Conservation (phyloP, 53 echinoderm and acorn worm species). For the Mesocentrotus franciscanus region DNA sequence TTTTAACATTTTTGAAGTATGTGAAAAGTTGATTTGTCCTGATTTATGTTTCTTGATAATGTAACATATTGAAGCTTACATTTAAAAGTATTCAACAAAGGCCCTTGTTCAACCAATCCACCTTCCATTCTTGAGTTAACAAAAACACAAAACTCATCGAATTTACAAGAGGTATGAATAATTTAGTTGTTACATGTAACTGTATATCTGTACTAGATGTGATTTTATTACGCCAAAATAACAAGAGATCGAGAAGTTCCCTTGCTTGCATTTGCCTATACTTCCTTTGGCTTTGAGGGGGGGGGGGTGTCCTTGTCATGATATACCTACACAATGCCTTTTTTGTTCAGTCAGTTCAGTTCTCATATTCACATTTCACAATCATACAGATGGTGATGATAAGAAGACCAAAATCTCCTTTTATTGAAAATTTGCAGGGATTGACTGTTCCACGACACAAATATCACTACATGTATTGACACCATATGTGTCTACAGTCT, state of each 20-base stretch:
- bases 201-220: no score
- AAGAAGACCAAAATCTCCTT: background rate
- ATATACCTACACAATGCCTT: background rate
- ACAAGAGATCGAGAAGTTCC: background rate
- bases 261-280: background rate
- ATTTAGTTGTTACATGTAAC: no score
- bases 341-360: background rate
- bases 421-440: background rate
- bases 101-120: no score
- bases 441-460: background rate
- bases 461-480: background rate
- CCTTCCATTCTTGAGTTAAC: no score
- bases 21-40: no score
- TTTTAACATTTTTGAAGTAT: no score
- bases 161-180: no score
- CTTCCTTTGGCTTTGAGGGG: background rate
- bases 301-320: no score
- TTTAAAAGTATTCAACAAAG: no score
- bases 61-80: no score
- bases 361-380: background rate
- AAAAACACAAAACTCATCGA: no score
- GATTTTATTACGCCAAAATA: background rate
- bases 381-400: background rate
- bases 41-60: no score
- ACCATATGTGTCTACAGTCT: background rate